Evolutionary conservation across 1,140 invertebrate species (phyloP), one percentile per base, ranked within the genome.

Genomic region (Aphidius gifuensis): DNA sequence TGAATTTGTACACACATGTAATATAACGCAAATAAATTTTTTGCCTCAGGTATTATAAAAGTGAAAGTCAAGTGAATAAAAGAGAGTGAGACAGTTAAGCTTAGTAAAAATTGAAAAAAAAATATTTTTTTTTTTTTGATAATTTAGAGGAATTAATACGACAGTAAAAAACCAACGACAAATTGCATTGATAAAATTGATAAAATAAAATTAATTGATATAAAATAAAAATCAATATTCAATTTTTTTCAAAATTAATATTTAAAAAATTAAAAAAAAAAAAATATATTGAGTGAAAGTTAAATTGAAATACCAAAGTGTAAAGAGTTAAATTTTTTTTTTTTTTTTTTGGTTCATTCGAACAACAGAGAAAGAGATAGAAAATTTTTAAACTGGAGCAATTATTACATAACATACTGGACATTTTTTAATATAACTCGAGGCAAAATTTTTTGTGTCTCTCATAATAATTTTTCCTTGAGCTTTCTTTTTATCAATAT

Each of bases 231-330:
- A 44, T 44, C 16, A 16, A 16, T 16, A 16, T 16, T 16, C 0
- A 0, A 16, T 16, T 16, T 16, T 16, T 16, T 16, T 16, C 16
- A 16, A 16, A 16, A 16, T 16, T 16, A 16, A 44, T 44, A 44
- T 44, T 11, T 11, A 44, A 8, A 44, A 3, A 44, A 4, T 8
- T 44, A 44, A 44, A 44, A 7, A 3, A 44, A 53, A 53, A 74
- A 72, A 69, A 72, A 64, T 71, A 67, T 61, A 75, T 74, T 75
- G 74, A 75, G 74, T 75, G 74, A 75, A 75, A 75, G 74, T 75
- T 69, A 74, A 32, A 68, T 64, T 68, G 69, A 71, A 74, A 74
- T 74, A 76, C 68, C 72, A 61, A 71, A 68, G 66, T 68, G 60
- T 66, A 68, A 50, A 59, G 16, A 16, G 16, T 16, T 16, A 16